Evolutionary conservation across 2,888 invertebrate genomes (phyloP), one percentile per base, ranked within the genome.

Genomic region (Hyposoter didymator): DNA sequence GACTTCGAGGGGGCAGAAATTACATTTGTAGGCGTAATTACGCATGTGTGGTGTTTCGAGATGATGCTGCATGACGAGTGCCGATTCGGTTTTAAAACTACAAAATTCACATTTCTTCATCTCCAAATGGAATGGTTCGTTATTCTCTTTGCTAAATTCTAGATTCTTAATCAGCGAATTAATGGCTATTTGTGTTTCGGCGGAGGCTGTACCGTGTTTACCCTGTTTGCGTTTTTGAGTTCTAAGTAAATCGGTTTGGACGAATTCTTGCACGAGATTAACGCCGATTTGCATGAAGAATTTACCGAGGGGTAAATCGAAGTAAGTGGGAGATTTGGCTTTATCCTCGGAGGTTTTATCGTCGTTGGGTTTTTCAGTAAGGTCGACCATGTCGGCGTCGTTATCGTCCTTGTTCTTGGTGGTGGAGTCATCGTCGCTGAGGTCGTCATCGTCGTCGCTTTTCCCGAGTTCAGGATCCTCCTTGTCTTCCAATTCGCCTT

Each of bases 201-300:
- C 95, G 8, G 97, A 95, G 92, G 95, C 95, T 87, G 95, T 94
- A 82, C 96, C 95, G 67, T 84, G 85, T 88, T 96, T 96, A 89
- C 97, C 96, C 28, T 97, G 96, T 93, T 98, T 98, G 69, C 97
- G 95, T 92, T 97, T 97, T 93, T 98, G 98, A 91, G 98, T 97
- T 89, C 97, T 96, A 79, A 99, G 95, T 82, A 99, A 94, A 94
- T 99, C 99, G n/a, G 96, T 96, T 94, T 99, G 99, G 28, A 99
- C 99, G 93, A 96, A 97, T 93, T 99, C 98, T 93, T 98, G 98
- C 2, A 98, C 98, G 87, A 98, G 95, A 93, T 97, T 98, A 82
- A 97, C 95, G 45, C 99, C 99, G 89, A 99, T 97, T 92, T 98
- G 97, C 94, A 97, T 97, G 91, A 99, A 97, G 93, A 99, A 98